Percentiles rank a stretch among this genome's conserved stretches.
These are phyloP conservation scores for Fragum fragum DNA, from an alignment of 2,888 invertebrate species.

Conservation along the genomic window DNA sequence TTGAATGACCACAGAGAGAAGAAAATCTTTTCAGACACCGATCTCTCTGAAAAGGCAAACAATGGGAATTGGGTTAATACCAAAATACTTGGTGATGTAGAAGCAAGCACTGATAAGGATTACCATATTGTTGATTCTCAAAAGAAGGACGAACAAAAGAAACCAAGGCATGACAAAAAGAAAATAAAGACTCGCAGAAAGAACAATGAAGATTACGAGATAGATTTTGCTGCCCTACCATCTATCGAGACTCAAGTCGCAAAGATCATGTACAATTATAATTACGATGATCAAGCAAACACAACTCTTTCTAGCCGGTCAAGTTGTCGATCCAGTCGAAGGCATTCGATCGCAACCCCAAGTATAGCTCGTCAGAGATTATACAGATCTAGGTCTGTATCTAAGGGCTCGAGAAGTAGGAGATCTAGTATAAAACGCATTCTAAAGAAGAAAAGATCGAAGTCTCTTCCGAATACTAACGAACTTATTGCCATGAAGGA, in stretches of 20 bases:
- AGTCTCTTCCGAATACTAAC: constrained; percentile 42
- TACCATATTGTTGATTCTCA: not conserved
- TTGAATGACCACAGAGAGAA: not conserved
- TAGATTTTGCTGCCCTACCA: constrained; percentile 49
- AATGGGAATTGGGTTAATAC: no score
- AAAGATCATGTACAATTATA: constrained; percentile 43
- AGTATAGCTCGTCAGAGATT: not conserved
- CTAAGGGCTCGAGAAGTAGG: not conserved
- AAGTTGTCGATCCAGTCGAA: not conserved
- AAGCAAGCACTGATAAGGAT: not conserved
- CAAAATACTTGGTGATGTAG: not conserved
- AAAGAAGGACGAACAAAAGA: not conserved
- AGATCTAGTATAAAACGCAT: not conserved
- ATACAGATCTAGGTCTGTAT: constrained; percentile 7
- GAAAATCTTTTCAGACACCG: no score
- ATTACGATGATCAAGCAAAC: constrained; percentile 3
- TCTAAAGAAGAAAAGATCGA: constrained; percentile 27
- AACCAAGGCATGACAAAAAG: not conserved
- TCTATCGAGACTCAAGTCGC: constrained; percentile 55
- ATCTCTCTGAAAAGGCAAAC: no score
- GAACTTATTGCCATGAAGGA: constrained; percentile 34
- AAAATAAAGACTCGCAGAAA: constrained; percentile 15
- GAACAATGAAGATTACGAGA: constrained; percentile 22
- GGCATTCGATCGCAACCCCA: not conserved
- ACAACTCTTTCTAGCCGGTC: not conserved